Percentiles rank a stretch among this genome's conserved stretches.
Conservation (phyloP, 2,888 invertebrate genomes). For the Drosophila mercatorum region DNA sequence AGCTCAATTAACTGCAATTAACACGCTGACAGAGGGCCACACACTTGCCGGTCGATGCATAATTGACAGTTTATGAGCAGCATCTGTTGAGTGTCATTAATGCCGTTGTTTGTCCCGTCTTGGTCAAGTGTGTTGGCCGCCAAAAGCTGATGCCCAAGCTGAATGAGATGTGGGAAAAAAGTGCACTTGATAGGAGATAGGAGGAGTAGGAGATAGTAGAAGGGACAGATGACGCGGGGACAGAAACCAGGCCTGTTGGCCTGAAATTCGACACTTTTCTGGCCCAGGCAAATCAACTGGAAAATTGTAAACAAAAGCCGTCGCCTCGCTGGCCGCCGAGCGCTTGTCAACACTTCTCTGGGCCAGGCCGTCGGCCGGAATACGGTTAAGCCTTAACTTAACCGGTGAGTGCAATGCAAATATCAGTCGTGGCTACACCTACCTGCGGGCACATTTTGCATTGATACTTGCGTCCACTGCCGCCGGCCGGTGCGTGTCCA, state of each 20-base stretch:
- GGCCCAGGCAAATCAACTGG: conserved; percentile 67
- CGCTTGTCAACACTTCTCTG: conserved; percentile 33
- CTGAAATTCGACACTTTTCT: conserved; percentile 72
- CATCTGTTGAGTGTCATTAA: conserved; percentile 69
- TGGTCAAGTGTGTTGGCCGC: conserved; percentile 40
- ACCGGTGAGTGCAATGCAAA: conserved; percentile 43
- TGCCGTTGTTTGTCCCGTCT: conserved; percentile 14
- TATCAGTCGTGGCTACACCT: conserved; percentile 83
- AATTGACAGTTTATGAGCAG: conserved; percentile 73
- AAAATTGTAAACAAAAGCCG: conserved; percentile 77
- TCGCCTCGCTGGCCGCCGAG: conserved; percentile 23
- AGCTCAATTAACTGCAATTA: conserved; percentile 74
- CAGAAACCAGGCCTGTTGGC: background rate
- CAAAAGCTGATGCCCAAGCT: conserved; percentile 29
- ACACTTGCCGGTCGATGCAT: conserved; percentile 37
- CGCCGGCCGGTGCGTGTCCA: conserved; percentile 66
- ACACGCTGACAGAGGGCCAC: conserved; percentile 30
- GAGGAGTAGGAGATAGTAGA: too few species aligned
- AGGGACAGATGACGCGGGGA: too few species aligned
- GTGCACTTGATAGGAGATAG: conserved; percentile 22
- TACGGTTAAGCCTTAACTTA: conserved; percentile 49
- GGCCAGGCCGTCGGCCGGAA: conserved; percentile 44
- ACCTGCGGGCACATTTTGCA: conserved; percentile 99
- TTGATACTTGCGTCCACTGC: conserved; percentile 91
- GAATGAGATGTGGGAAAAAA: conserved; percentile 62